These are phyloP conservation scores for Drosophila leonis DNA, from an alignment of 2,888 invertebrate species.

Conservation along the genomic window DNA sequence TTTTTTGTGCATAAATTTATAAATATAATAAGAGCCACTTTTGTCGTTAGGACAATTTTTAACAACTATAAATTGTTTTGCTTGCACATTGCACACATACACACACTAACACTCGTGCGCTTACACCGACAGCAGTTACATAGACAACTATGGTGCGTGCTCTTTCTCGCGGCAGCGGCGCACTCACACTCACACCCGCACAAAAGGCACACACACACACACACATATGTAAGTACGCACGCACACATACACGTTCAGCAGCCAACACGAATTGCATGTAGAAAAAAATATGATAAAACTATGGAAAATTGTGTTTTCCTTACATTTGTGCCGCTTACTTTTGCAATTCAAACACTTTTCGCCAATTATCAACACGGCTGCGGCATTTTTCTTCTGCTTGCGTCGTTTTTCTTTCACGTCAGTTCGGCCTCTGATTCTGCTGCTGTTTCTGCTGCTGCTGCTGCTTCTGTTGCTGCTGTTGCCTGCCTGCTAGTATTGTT, in stretches of 20 bases:
- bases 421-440: slow-evolving; percentile 48
- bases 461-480: slow-evolving; percentile 31
- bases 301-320: slow-evolving; percentile 49
- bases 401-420: slow-evolving; percentile 72
- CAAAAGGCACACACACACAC: slow-evolving; percentile 31
- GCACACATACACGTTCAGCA: slow-evolving; percentile 25
- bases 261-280: slow-evolving; percentile 54
- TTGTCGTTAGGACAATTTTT: slow-evolving; percentile 34
- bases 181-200: slow-evolving; percentile 53
- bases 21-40: slow-evolving; percentile 24
- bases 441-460: slow-evolving; percentile 35
- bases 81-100: slow-evolving; percentile 59
- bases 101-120: slow-evolving; percentile 10
- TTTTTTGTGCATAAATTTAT: slow-evolving; percentile 31
- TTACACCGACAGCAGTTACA: slow-evolving; percentile 48
- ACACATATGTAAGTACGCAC: slow-evolving; percentile 2
- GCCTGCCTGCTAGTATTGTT: slow-evolving; percentile 57
- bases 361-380: slow-evolving; percentile 60
- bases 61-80: slow-evolving; percentile 61
- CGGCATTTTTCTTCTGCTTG: slow-evolving; percentile 70
- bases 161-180: slow-evolving; percentile 60
- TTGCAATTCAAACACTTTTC: slow-evolving; percentile 60
- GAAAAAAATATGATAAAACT: slow-evolving; percentile 53
- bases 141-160: slow-evolving; percentile 57
- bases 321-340: slow-evolving; percentile 54